phyloP scores from a whole-genome alignment of 35 echinoderm and acorn worm genomes.

The Ptychodera flava region DNA sequence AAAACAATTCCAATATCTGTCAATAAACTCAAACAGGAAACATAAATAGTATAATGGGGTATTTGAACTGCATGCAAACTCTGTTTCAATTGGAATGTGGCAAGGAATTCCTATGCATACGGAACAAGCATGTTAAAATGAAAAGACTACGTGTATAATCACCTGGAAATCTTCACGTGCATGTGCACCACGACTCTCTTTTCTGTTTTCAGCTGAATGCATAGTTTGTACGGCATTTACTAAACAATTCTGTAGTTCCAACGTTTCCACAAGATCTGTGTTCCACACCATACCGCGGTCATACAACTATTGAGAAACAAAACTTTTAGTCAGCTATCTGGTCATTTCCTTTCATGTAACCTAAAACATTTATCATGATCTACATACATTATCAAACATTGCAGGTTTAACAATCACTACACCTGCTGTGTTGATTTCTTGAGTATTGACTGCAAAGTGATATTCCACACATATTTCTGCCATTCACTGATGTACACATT shows the following conservation, averaged over 20 bases:
- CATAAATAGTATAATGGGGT: neutral
- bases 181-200: slow-evolving; percentile 92
- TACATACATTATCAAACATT: too few species aligned
- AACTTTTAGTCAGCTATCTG: too few species aligned
- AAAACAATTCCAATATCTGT: neutral
- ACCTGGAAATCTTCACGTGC: slow-evolving; percentile 89
- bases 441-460: too few species aligned
- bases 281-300: slow-evolving; percentile 95
- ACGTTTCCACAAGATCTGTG: slow-evolving; percentile 86
- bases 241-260: slow-evolving; percentile 85
- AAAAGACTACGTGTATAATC: neutral
- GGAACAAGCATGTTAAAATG: neutral
- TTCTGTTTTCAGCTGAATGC: slow-evolving; percentile 69
- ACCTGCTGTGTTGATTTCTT: too few species aligned
- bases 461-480: too few species aligned
- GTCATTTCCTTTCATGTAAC: too few species aligned
- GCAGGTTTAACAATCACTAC: too few species aligned
- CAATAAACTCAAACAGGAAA: neutral
- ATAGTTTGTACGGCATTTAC: slow-evolving; percentile 89
- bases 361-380: too few species aligned
- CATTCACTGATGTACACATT: too few species aligned
- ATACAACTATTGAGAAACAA: slow-evolving; percentile 65
- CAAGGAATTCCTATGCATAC: too few species aligned
- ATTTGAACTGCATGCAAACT: neutral
- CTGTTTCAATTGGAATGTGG: too few species aligned